Evolutionary conservation across 2,113 vertebrate species (phyloP).

Genomic region (Triplophysa dalaica): DNA sequence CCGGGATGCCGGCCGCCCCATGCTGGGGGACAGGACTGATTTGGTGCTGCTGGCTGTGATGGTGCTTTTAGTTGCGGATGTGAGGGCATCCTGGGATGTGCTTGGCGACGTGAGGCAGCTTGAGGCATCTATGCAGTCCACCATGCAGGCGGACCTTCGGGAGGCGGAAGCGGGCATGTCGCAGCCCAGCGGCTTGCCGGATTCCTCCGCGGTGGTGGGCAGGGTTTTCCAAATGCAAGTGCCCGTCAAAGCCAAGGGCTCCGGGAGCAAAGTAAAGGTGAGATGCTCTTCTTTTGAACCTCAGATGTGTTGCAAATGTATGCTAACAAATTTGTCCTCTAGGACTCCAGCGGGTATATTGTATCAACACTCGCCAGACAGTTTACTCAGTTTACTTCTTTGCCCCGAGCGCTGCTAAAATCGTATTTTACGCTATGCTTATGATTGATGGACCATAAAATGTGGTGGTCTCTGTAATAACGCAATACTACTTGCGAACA

Average conservation of each 20-base stretch:
- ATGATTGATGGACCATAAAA: conserved; percentile 49
- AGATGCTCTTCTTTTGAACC: conserved; percentile 56
- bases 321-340: conserved; percentile 25
- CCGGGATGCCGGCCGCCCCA: conserved; percentile 47
- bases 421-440: conserved; percentile 46
- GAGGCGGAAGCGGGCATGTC: conserved; percentile 61
- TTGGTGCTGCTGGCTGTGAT: conserved; percentile 69
- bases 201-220: conserved; percentile 84
- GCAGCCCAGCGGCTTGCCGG: conserved; percentile 73
- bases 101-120: conserved; percentile 79
- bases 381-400: conserved; percentile 36
- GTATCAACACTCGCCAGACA: conserved; percentile 21
- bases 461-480: conserved; percentile 43
- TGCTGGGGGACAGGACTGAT: conserved; percentile 68
- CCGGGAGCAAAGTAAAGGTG: conserved; percentile 82
- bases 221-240: conserved; percentile 84
- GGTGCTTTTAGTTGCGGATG: conserved; percentile 64
- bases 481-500: conserved; percentile 39
- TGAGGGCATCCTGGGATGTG: conserved; percentile 71
- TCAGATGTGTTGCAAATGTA: conserved; percentile 31
- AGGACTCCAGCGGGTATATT: conserved; percentile 14
- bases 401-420: conserved; percentile 48
- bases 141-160: conserved; percentile 76
- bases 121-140: conserved; percentile 90
- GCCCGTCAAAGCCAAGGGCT: conserved; percentile 77